Evolutionary conservation across 1,140 invertebrate species (phyloP), one percentile per base, ranked within the genome.

Genomic region (Neodiprion lecontei): DNA sequence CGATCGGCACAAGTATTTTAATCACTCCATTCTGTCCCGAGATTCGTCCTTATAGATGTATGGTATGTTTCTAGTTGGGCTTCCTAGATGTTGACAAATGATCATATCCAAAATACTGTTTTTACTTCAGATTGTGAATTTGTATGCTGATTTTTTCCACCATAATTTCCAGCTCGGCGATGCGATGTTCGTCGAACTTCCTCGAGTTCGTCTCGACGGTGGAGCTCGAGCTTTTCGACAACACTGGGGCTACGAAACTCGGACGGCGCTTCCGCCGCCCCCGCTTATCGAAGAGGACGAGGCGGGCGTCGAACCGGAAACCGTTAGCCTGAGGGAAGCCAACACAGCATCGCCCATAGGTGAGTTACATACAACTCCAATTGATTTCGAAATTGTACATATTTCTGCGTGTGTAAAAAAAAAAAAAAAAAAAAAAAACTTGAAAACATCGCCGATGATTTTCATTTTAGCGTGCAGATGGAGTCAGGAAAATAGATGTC

Each of bases 201-300:
- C 93, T 21, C 90, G 93, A 9, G 91, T 94, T 8, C 89, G 93
- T 53, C 84, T 94, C 74, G 93, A 94, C 80, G 92, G 92, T 12
- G 93, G 92, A 9, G 90, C 90, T 12, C 88, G 90, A 78, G 86
- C 91, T 77, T 90, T 92, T 82, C 84, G 91, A 48, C 88, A 91
- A 70, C 86, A 91, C 72, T 92, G 91, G 93, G 93, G 88, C 78
- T 94, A 89, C 86, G 93, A 90, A 74, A 84, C 90, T 28, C 87
- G 90, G 72, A 90, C 90, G 78, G 83, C 92, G 83, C 89, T 89
- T 50, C 91, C 91, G 2, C 92, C 92, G n/a, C 92, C 92, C 2
- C 91, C 92, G 49, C 90, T 93, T 61, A 91, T 92, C 69, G 92
- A 93, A 73, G 92, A 93, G 82, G 92, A 92, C 75, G 90, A 91